Base-by-base conservation (phyloP, 2,888 invertebrate species). In the Acleris cristana region DNA sequence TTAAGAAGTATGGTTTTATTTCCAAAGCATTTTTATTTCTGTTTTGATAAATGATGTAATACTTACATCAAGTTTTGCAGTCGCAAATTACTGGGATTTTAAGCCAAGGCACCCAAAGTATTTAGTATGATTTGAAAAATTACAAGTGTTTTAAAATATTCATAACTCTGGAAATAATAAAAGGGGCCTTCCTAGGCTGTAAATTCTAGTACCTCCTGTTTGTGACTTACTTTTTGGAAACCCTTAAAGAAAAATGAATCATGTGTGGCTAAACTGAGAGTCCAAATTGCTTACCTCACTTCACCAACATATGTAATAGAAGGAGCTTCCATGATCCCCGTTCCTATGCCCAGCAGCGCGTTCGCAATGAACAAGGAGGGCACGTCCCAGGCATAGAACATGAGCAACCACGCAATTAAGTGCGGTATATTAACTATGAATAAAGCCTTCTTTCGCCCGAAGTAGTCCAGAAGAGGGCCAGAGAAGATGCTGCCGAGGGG, bases 281-380 rank as follows among this genome's bases (percentile, higher is more conserved):
- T 21, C 19, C 23, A 52, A 23, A 14, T 23, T 40, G 63, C 64
- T 75, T 73, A 93, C 93, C 92, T 91, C 48, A 94, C 87, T 87
- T 94, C 94, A 2, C 94, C 94, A n/a, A 94, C 90, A 69, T 94
- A 94, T 1, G 94, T 94, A n/a, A 94, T 83, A 1, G 94, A 93
- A 0, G 94, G 94, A 0, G 94, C 94, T 74, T 94, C 94, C 94
- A 94, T 94, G 18, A 94, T 87, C 0, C 94, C 94, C 3, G 94
- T 93, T 0, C 94, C 94, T 5, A 94, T 85, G 0, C 94, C 94
- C 64, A 94, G 81, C 21, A 94, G 74, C 0, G 93, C 90, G 52
- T 93, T 93, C 0, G 88, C 94, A 0, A 92, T 79, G 79, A 93
- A 94, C 63, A 94, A 76, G 0, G 88, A 84, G 1, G 90, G 85